phyloP scores from a whole-genome alignment of 30 jellyfish, hydroid and myxozoan species.

The Catostylus mosaicus region DNA sequence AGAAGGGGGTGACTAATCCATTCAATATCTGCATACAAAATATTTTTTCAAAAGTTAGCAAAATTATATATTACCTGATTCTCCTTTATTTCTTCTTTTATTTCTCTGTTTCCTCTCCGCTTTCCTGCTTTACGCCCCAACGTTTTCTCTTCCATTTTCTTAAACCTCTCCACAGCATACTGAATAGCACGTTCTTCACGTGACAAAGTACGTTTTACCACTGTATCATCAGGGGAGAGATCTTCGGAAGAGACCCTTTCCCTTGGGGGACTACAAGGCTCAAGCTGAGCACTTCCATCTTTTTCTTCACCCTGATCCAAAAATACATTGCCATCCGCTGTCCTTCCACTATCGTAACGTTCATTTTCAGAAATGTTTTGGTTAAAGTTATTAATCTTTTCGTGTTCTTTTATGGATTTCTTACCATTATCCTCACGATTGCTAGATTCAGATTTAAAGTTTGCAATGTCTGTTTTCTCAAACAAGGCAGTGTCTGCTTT shows the following conservation, averaged over 20 bases:
- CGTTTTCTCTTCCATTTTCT: constrained; percentile 62
- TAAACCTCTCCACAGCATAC: constrained; percentile 59
- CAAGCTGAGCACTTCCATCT: not conserved
- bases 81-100: not conserved
- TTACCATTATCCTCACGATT: too few relatives aligned
- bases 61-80: not conserved
- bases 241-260: constrained; percentile 15
- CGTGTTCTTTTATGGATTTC: too few relatives aligned
- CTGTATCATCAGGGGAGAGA: constrained; percentile 10
- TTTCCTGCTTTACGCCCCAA: constrained; percentile 2
- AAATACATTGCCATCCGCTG: not conserved
- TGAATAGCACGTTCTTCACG: constrained; percentile 72
- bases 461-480: too few relatives aligned
- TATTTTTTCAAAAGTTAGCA: too few relatives aligned
- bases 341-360: too few relatives aligned
- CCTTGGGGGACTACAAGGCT: not conserved
- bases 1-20: too few relatives aligned
- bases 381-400: too few relatives aligned
- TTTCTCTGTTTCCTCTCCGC: constrained; percentile 6
- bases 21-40: too few relatives aligned
- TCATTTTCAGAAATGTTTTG: too few relatives aligned
- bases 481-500: too few relatives aligned
- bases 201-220: constrained; percentile 8
- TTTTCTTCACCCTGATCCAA: not conserved
- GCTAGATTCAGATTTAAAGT: too few relatives aligned